Evolutionary conservation across 2,113 vertebrate genomes (phyloP).

Genomic region (Mystacornis crossleyi): DNA sequence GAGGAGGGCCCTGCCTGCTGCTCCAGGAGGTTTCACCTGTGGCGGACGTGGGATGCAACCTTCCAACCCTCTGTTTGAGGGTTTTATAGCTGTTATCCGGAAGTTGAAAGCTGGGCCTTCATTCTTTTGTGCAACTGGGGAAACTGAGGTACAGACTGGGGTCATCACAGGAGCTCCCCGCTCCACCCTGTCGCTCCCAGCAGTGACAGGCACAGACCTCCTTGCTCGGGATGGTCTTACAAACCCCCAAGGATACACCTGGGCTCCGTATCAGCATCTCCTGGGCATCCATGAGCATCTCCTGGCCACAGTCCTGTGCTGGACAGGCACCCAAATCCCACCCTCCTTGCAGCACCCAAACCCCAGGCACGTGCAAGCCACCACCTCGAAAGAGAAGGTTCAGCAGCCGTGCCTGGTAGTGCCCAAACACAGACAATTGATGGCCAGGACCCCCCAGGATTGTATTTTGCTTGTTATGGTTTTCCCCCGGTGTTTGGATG

Average conservation of each 20-base stretch:
- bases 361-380: not conserved
- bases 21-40: not conserved
- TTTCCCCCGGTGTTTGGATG: not conserved
- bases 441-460: not conserved
- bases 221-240: not conserved
- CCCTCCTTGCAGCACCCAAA: not conserved
- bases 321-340: rapidly evolving
- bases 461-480: not conserved
- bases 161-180: not conserved
- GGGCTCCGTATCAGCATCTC: not conserved
- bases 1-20: not conserved
- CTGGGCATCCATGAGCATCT: not conserved
- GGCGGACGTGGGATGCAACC: rapidly evolving
- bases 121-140: not conserved
- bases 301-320: rapidly evolving
- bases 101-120: not conserved
- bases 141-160: not conserved
- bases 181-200: not conserved
- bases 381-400: not conserved
- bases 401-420: rapidly evolving
- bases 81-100: not conserved
- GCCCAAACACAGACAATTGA: not conserved
- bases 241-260: rapidly evolving
- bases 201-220: not conserved
- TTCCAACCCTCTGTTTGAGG: rapidly evolving